These are phyloP conservation scores for Boleophthalmus pectinirostris DNA, from an alignment of 2,113 vertebrate genomes.

Conservation along the genomic window DNA sequence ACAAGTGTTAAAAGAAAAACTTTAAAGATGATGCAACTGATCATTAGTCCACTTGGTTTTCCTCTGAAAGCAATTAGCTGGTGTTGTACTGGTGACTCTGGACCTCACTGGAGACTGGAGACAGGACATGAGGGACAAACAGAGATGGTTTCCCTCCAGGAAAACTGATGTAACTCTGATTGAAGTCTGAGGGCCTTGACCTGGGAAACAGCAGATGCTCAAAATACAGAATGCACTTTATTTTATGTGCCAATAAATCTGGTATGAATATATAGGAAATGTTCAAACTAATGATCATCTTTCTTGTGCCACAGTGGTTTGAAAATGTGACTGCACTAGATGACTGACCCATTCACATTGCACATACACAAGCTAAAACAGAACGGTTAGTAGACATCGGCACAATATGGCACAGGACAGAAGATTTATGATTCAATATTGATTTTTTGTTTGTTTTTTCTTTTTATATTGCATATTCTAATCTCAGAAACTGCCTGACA, in stretches of 20 bases:
- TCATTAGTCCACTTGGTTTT: constrained; percentile 46
- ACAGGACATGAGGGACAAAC: constrained; percentile 18
- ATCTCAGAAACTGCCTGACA: not conserved
- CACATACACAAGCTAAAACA: too few species aligned
- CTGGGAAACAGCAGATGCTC: not conserved
- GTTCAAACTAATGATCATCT: too few species aligned
- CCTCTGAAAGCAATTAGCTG: constrained; percentile 58
- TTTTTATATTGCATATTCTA: too few species aligned
- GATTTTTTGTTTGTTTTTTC: too few species aligned
- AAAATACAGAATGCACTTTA: not conserved
- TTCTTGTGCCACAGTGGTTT: too few species aligned
- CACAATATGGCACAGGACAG: too few species aligned
- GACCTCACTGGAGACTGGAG: constrained; percentile 52
- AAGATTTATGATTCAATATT: too few species aligned
- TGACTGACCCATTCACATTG: too few species aligned
- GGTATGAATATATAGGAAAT: too few species aligned
- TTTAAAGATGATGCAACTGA: constrained; percentile 14
- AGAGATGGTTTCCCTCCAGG: constrained; percentile 41
- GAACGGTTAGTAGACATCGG: too few species aligned
- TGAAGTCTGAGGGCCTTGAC: constrained; percentile 29
- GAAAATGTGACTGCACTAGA: too few species aligned
- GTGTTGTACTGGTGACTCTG: constrained; percentile 34
- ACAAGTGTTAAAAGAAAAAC: not conserved
- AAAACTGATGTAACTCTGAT: constrained; percentile 49
- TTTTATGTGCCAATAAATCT: too few species aligned